These are phyloP conservation scores for Lophotriccus pileatus DNA, from an alignment of 2,797 vertebrate species.

Conservation along the genomic window DNA sequence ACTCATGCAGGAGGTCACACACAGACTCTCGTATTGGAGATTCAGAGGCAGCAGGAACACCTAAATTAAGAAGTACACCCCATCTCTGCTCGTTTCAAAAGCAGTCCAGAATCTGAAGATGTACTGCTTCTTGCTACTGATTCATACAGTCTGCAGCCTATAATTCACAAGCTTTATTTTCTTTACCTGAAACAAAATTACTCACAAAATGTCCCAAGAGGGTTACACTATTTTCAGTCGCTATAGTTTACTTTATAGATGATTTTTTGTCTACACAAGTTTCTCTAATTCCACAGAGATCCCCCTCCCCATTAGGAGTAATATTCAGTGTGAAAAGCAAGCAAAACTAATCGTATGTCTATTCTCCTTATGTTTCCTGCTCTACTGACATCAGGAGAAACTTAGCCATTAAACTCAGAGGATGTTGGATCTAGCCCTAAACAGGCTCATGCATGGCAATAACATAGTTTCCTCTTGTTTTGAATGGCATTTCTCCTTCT, in stretches of 20 bases:
- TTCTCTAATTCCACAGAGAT: not conserved
- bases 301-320: not conserved
- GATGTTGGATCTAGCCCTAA: not conserved
- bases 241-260: not conserved
- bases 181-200: not conserved
- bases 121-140: not conserved
- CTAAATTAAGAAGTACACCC: not conserved
- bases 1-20: not conserved
- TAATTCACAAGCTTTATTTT: not conserved
- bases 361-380: slow-evolving; percentile 5
- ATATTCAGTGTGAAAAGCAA: not conserved
- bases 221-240: not conserved
- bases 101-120: not conserved
- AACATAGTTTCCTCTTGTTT: slow-evolving; percentile 9
- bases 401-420: not conserved
- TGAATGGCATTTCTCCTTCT: not conserved
- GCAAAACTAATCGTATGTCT: not conserved
- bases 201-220: not conserved
- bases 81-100: not conserved
- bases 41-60: not conserved
- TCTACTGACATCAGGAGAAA: not conserved
- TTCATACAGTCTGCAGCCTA: not conserved
- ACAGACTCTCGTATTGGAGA: not conserved
- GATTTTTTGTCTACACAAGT: not conserved
- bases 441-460: not conserved